Base-by-base conservation (phyloP, 2,797 vertebrate species). In the Acestrorhynchus altus region DNA sequence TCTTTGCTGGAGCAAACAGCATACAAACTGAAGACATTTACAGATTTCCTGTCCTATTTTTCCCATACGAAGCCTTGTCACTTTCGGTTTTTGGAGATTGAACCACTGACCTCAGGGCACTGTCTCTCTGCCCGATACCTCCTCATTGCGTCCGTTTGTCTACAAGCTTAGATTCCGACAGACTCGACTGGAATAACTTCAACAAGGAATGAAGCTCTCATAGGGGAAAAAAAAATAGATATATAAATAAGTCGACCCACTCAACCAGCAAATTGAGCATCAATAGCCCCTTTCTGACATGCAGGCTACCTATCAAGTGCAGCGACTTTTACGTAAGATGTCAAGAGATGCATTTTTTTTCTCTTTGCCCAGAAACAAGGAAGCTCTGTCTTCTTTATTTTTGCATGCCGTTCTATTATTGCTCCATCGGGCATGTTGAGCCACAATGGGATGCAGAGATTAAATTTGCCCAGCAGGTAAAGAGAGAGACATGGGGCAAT, bases 211-310 rank as follows among this genome's bases (percentile, higher is more conserved):
- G 59, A 61, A 13, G 24, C 40, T 77, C 44, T 90, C 71, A 10
- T 46, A 40, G 20, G 26, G 15, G 9, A 67, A 12, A 64, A 65
- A 39, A 40, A 63, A 84, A 86, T 57, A 84, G 56, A 83, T 81
- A 90, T 86, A 87, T 86, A 86, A 87, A 90, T 87, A 84, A 87
- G 86, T 46, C 51, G 87, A 85, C 80, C 81, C 87, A 65, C 81
- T 90, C 88, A 64, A 90, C 87, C 90, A 79, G 84, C 83, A 92
- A 92, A 92, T 92, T 84, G 89, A 85, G 87, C 89, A 85, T 90
- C 88, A 90, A 93, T 91, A 91, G 89, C 90, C 76, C 83, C 39
- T 64, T 40, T 40, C 52, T 76, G 72, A 67, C 68, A 66, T 68
- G 35, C 49, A 20, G 67, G 65, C 77, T 76, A 80, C 73, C 78